phyloP scores from a whole-genome alignment of 2,797 vertebrate genomes.

The Muraenolepis orangiensis region DNA sequence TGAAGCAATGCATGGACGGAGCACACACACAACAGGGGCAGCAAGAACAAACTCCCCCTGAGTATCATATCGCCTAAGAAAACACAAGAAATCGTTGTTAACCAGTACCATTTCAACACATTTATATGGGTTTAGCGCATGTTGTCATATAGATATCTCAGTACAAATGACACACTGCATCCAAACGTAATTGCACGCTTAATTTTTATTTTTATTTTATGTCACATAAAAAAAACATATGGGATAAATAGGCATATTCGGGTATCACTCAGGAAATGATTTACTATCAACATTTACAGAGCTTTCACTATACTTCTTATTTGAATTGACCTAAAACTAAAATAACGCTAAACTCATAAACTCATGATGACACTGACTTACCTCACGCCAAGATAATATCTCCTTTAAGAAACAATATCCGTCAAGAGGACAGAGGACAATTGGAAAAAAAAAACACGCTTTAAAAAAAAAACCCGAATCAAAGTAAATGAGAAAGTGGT shows the following conservation, averaged over 20 bases:
- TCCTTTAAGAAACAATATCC: not conserved
- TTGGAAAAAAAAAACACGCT: not conserved
- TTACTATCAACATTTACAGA: not conserved
- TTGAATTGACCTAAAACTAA: not conserved
- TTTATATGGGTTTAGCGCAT: not conserved
- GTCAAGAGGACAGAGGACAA: not conserved
- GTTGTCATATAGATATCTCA: not conserved
- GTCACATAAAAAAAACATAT: not conserved
- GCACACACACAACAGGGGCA: slow-evolving; percentile 69
- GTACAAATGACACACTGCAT: not conserved
- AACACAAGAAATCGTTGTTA: slow-evolving; percentile 35
- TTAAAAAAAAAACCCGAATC: not conserved
- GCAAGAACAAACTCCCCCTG: slow-evolving; percentile 74
- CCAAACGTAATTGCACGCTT: not conserved
- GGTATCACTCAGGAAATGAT: not conserved
- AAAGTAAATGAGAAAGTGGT: slow-evolving; percentile 1
- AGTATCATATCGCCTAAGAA: slow-evolving; percentile 78
- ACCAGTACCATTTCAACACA: not conserved
- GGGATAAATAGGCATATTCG: not conserved
- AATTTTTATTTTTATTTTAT: not conserved
- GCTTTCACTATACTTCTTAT: no score
- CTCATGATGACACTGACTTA: not conserved
- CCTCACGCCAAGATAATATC: not conserved
- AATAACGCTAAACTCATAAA: not conserved
- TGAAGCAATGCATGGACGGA: slow-evolving; percentile 72